These are phyloP conservation scores for Cyclargus thomasi DNA, from an alignment of 1,140 invertebrate species.

Conservation along the genomic window DNA sequence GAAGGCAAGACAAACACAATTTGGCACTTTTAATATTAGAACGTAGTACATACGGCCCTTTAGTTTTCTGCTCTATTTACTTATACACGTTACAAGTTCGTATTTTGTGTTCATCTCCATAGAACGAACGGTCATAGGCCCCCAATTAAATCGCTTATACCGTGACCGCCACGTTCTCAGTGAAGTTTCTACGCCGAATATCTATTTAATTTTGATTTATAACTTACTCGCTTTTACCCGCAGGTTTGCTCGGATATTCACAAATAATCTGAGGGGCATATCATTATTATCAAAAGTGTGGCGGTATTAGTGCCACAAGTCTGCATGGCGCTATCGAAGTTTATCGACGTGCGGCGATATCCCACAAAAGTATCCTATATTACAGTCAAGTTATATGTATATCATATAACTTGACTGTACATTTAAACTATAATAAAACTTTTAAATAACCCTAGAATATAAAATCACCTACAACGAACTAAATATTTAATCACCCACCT, in stretches of 20 bases:
- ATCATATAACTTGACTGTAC: no score
- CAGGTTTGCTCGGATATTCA: no score
- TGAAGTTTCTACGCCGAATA: background rate
- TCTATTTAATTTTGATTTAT: background rate
- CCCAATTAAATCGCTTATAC: conserved; percentile 2
- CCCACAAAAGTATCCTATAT: no score
- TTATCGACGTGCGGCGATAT: no score
- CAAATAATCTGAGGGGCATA: no score
- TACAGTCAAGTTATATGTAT: no score
- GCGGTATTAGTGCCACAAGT: no score
- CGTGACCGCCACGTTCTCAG: background rate
- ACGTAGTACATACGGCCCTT: no score
- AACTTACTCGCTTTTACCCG: background rate
- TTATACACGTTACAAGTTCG: background rate
- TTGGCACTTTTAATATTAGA: no score
- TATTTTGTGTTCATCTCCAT: conserved; percentile 11
- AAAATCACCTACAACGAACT: background rate
- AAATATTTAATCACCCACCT: background rate
- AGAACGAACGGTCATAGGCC: conserved; percentile 1
- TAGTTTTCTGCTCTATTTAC: background rate
- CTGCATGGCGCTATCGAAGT: no score
- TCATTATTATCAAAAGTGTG: no score
- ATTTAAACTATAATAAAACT: background rate
- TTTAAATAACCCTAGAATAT: background rate
- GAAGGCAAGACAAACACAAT: no score